phyloP scores from a whole-genome alignment of 1,140 invertebrate species.

The Choristoneura fumiferana region DNA sequence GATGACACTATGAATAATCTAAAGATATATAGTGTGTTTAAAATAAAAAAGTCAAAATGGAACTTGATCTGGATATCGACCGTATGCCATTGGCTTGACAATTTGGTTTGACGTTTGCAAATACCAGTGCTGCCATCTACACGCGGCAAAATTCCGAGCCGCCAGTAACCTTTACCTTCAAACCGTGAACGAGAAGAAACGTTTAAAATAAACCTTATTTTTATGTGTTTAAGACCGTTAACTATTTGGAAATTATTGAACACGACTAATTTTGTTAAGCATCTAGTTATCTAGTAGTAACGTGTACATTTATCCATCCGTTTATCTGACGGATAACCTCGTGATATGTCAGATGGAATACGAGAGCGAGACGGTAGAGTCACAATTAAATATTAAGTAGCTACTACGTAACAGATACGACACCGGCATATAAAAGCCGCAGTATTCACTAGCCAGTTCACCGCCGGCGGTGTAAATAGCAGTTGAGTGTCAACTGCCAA shows the following conservation, averaged over 20 bases:
- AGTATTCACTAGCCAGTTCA: no score
- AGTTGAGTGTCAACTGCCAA: no score
- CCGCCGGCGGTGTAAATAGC: no score
- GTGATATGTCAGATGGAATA: neutral
- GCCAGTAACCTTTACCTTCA: neutral
- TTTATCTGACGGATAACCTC: neutral
- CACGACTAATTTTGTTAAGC: constrained; percentile 10
- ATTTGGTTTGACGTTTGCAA: neutral
- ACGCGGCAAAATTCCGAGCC: neutral
- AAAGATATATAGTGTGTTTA: no score
- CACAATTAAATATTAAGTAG: no score
- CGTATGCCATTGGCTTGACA: no score
- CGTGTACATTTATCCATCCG: constrained; percentile 3
- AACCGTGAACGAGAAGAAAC: constrained; percentile 4
- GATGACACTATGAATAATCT: no score
- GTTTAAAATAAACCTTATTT: constrained; percentile 1
- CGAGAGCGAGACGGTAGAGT: neutral
- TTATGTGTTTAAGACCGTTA: constrained; percentile 7
- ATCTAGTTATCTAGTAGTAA: constrained; percentile 15
- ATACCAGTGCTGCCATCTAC: neutral
- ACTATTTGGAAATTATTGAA: constrained; percentile 16
- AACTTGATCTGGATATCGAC: no score
- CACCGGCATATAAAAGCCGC: no score
- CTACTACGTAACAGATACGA: no score
- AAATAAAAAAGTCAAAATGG: no score